Base-by-base conservation (phyloP, 2,888 invertebrate species). In the Tetramorium bicarinatum region DNA sequence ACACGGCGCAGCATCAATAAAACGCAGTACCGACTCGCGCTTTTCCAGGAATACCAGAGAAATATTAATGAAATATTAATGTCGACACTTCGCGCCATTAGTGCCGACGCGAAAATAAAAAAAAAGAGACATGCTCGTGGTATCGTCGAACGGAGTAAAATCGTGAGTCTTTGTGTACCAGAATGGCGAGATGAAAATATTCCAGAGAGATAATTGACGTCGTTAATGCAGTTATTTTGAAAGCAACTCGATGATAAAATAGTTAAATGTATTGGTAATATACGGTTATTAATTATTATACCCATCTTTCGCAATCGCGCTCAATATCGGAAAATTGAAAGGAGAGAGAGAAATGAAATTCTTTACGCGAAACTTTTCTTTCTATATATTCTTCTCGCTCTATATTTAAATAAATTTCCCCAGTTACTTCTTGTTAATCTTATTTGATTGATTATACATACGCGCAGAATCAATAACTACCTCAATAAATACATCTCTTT, bases 1-100 rank as follows among this genome's bases (percentile, higher is more conserved):
- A 82, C 83, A 79, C 76, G 41, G 44, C 84, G 86, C 72, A 74
- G 84, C 89, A 86, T 89, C 85, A 86, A 89, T 86, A 85, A 87
- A 85, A 76, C 82, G 77, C 64, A 56, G 56, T 56, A 74, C 71
- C 79, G 77, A 66, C 71, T 62, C 71, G 69, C 82, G 81, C 62
- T 87, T 89, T 89, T 85, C 89, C 88, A 82, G 59, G 89, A 86
- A 89, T 88, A 71, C 84, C 83, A 77, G 54, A 81, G 82, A 87
- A 87, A 89, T 90, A 90, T 91, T 89, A 90, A 91, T 91, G 88
- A 88, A 88, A 88, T 88, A 88, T 88, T 88, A 88, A 88, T 88
- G 88, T 83, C 87, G 87, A 71, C 84, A 69, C 62, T 87, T 85
- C 83, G 83, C 87, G 85, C 88, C 87, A 87, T 88, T 88, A 88